Evolutionary conservation across 2,797 vertebrate genomes (phyloP).

Genomic region (Acrocephalus scirpaceus): DNA sequence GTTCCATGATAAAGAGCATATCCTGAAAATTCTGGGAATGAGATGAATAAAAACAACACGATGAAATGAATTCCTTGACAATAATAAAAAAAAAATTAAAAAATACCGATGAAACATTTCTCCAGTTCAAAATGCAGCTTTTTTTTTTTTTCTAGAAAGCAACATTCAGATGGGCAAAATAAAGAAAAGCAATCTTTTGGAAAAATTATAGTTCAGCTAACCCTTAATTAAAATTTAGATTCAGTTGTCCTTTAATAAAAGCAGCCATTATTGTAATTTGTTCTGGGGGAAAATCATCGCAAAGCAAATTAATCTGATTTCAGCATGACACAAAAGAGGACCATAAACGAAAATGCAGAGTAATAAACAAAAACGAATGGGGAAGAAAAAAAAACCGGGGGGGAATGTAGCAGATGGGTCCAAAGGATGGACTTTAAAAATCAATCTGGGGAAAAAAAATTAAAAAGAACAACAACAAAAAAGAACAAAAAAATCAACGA

Average conservation of each 20-base stretch:
- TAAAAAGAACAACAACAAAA: not conserved
- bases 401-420: not conserved
- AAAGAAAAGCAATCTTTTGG: conserved; percentile 12
- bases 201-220: conserved; percentile 78
- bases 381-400: not conserved
- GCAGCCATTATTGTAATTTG: conserved; percentile 63
- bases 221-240: conserved; percentile 86
- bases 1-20: conserved; percentile 25
- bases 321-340: conserved; percentile 55
- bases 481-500: conserved; percentile 53
- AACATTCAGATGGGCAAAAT: conserved; percentile 26
- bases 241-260: conserved; percentile 83
- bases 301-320: conserved; percentile 75
- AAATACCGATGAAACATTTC: not conserved
- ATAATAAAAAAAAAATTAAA: not conserved
- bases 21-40: conserved; percentile 27
- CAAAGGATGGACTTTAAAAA: conserved; percentile 71
- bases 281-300: conserved; percentile 51
- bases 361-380: conserved; percentile 68
- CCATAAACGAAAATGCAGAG: conserved; percentile 45
- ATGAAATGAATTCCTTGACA: not conserved
- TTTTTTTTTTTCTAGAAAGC: not conserved
- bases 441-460: not conserved
- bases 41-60: conserved; percentile 1
- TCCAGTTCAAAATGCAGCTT: conserved; percentile 18